phyloP scores from a whole-genome alignment of 2,888 invertebrate genomes.

The Aphidius colemani region DNA sequence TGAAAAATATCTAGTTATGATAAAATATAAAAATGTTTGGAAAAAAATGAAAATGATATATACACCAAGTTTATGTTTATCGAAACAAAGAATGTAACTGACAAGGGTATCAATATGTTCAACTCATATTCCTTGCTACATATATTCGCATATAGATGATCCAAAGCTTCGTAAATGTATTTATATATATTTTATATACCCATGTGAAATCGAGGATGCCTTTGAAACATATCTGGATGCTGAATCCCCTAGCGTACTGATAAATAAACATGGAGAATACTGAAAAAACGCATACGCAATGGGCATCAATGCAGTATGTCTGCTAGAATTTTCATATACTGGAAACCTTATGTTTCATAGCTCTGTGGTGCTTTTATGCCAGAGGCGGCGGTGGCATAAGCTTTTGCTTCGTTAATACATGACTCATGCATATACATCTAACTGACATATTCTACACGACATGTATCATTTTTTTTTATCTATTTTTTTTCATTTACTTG shows the following conservation, averaged over 20 bases:
- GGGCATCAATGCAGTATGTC: too few relatives aligned
- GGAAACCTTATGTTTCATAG: conserved; percentile 8
- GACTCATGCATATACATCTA: too few relatives aligned
- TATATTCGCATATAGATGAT: background rate
- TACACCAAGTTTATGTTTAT: background rate
- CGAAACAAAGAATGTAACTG: conserved; percentile 10
- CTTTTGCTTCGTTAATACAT: too few relatives aligned
- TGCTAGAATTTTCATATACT: conserved; percentile 8
- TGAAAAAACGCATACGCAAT: too few relatives aligned
- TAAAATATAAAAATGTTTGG: too few relatives aligned
- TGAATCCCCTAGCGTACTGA: conserved; percentile 13
- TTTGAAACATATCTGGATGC: conserved; percentile 14
- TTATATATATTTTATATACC: background rate
- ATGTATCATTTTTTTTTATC: background rate
- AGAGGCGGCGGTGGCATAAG: background rate
- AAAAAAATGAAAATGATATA: too few relatives aligned
- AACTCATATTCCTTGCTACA: conserved; percentile 9
- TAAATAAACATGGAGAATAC: too few relatives aligned
- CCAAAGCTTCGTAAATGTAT: conserved; percentile 9
- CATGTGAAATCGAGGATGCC: conserved; percentile 14
- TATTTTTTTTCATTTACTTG: background rate
- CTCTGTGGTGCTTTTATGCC: conserved; percentile 12
- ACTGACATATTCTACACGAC: background rate
- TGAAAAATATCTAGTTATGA: too few relatives aligned
- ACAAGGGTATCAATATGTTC: conserved; percentile 14